Base-by-base conservation (phyloP, 1,140 invertebrate species). In the Pogonus chalceus region DNA sequence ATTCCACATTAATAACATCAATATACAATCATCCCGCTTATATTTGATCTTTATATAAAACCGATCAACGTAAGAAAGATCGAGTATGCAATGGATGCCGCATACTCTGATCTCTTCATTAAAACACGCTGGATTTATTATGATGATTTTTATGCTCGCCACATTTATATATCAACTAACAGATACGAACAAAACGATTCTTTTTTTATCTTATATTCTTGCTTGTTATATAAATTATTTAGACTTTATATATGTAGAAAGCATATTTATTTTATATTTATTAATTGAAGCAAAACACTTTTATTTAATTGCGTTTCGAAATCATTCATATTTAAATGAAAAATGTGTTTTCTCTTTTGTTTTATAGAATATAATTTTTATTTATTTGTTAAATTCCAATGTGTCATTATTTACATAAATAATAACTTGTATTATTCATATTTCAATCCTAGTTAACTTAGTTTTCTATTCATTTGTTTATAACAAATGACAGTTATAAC, bases 61-160 rank as follows among this genome's bases (percentile, higher is more conserved):
- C n/a, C 18, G 37, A 43, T 18, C 3, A 7, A 18, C 18, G 18
- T 12, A 16, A 43, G 37, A 12, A 16, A n/a, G 9, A 12, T 9
- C 9, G 37, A 43, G 37, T 43, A 18, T 9, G 18, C 3, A 43
- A 18, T 16, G 7, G 9, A 43, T 9, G 37, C 37, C 9, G 37
- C 18, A 18, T 43, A 12, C 3, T 43, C n/a, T n/a, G 37, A 43
- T 43, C 37, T 43, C 37, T 43, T 43, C 37, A 43, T 43, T 43
- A 43, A 43, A 43, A 43, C 3, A 18, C 37, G 9, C 37, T 16
- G 37, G 37, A 43, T 43, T 43, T 43, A 43, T 43, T 10, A 43
- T 43, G 37, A 43, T 43, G 7, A 43, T 43, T 43, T 43, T 43
- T 43, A 43, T 43, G 37, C 37, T 16, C 18, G 37, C 18, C 9